Evolutionary conservation across 2,888 invertebrate genomes (phyloP), one percentile per base, ranked within the genome.

Genomic region (Epirrita christyi): DNA sequence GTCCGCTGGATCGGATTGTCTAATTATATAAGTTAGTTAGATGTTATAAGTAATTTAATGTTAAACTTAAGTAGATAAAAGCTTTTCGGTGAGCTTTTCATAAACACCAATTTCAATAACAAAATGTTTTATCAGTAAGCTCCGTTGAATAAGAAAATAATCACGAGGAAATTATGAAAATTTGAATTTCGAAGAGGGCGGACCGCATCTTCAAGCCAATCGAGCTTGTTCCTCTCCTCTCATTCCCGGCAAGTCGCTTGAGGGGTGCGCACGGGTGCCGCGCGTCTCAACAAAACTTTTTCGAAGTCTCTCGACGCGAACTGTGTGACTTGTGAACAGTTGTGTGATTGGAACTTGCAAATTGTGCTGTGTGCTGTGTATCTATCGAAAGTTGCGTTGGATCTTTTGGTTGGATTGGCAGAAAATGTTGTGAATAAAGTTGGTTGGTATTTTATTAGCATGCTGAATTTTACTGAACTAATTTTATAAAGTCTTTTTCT

Each of bases 331-430:
- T 56, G 61, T 58, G 55, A 55, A 41, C 32, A 32, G 28, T 37
- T 44, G 59, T 51, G 59, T 36, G 72, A 75, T 79, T 69, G 76
- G 75, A 75, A 47, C 46, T 54, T 78, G 75, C 74, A 75, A 80
- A 79, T 78, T 80, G 80, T 81, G 77, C 63, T 70, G 76, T 75
- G 77, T 74, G 52, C 72, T 71, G 65, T 68, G 63, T 60, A 46
- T 58, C 60, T 59, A 63, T 63, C 38, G 62, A 62, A 51, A 66
- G 61, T 70, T 71, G 59, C 32, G 32, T 48, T 60, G 67, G 46
- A 60, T 60, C 63, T 61, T 61, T 60, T 28, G 28, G 48, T 61
- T 59, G 60, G 68, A 70, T 68, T 66, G 56, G 61, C 59, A 60
- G 56, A 32, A 55, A 56, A 58, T 64, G 49, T 44, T 36, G 45